Evolutionary conservation across 2,888 invertebrate species (phyloP), one percentile per base, ranked within the genome.

Genomic region (Drosophila meridiana): DNA sequence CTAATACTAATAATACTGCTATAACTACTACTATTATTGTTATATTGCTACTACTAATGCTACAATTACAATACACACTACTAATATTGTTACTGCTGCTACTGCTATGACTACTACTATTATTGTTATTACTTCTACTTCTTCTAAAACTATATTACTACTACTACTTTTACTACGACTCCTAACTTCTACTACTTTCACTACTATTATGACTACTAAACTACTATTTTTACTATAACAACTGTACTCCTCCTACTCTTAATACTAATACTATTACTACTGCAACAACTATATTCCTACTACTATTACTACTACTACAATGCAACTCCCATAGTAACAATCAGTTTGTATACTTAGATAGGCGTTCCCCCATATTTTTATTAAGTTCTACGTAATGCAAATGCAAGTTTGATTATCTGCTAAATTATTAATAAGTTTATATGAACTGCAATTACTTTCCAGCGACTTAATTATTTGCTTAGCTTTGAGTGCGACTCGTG

Each of bases 391-490:
- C 2, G 34, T 42, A 6, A 55, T 55, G 48, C 45, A 60, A 47
- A 56, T 69, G 11, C n/a, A 50, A 7, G 4, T 14, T 43, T 52
- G 20, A 1, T 50, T 50, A 30, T 56, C 28, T 42, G 52, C 20
- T 40, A 38, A 48, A 34, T 42, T 48, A 53, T 62, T 43, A 36
- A 45, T 62, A 62, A 32, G 53, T 56, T 40, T 59, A 45, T 56
- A 55, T 40, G 38, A 42, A 55, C 14, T 43, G 43, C 30, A 55
- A 70, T 60, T 69, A 42, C 20, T 3, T 2, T 13, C 20, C 7
- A 32, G 47, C 1, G 32, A 34, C 20, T 56, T 52, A 26, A 34
- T 56, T 20, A 42, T 75, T 60, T 64, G 47, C 34, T 34, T 45
- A 4, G 30, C 7, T 36, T 6, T 14, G 28, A 61, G 13, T 47